Conservation (phyloP, 2,888 invertebrate genomes). For the Ectemnius cavifrons region DNA sequence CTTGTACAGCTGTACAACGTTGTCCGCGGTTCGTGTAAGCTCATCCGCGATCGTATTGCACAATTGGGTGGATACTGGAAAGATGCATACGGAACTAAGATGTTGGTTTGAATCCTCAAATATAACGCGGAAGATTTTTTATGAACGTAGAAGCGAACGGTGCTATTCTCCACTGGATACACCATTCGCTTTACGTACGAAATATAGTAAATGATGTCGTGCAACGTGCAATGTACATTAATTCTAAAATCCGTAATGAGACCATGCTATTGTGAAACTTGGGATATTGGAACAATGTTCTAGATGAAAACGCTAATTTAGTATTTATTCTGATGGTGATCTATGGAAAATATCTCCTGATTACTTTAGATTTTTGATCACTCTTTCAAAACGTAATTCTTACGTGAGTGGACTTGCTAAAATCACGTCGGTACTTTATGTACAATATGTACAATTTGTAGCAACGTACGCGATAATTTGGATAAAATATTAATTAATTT, state of each 20-base stretch:
- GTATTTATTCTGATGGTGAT: slow-evolving; percentile 25
- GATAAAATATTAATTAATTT: not conserved
- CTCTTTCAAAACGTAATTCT: not conserved
- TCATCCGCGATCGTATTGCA: slow-evolving; percentile 83
- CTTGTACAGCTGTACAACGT: slow-evolving; percentile 85
- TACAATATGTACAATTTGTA: not conserved
- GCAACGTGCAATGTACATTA: slow-evolving; percentile 65
- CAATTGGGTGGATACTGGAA: slow-evolving; percentile 82
- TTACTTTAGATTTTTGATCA: not conserved
- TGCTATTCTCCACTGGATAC: not conserved
- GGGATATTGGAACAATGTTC: slow-evolving; percentile 32
- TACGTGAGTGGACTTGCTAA: not conserved
- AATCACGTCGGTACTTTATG: not conserved
- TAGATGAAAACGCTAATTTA: slow-evolving; percentile 30
- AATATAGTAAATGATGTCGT: slow-evolving; percentile 52
- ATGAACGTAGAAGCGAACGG: slow-evolving; percentile 11
- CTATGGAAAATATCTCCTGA: slow-evolving; percentile 10
- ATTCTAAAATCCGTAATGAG: slow-evolving; percentile 72
- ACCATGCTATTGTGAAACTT: slow-evolving; percentile 70
- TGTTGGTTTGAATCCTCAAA: not conserved
- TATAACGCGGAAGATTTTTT: not conserved
- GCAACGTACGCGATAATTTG: not conserved
- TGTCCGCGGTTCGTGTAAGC: slow-evolving; percentile 84
- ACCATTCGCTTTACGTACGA: slow-evolving; percentile 22
- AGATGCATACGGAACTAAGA: slow-evolving; percentile 31